Evolutionary conservation across 2,113 vertebrate genomes (phyloP), one percentile per base, ranked within the genome.

Genomic region (Sylvilagus bachmani): DNA sequence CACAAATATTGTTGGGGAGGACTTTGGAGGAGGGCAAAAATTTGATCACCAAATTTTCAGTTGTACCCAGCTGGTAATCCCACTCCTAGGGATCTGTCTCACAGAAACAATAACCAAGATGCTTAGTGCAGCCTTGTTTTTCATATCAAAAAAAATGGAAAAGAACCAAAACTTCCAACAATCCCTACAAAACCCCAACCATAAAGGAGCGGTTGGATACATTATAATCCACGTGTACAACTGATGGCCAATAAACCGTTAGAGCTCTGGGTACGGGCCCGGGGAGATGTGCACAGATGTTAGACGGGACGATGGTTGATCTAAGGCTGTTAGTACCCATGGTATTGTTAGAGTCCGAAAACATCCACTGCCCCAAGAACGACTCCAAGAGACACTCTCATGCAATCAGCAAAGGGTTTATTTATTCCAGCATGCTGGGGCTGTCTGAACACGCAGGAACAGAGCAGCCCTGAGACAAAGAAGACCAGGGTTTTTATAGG

Each of bases 231-330:
- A 71, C 74, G 81, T 25, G 51, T 19, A 5, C 22, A 21, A 17
- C 6, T 29, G 29, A 2, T 21, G 24, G 2, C 49, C 3, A 1
- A 64, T 33, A 14, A 2, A 66, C 82, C 25, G 3, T 16, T n/a
- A 22, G 53, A 4, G 8, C 74, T 82, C 74, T 70, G 70, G 3
- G n/a, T 19, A 3, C 61, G 5, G 11, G 49, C 2, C 2, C 0
- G 0, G 67, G 51, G 78, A 44, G 64, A 61, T 6, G 38, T 10
- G 25, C 33, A 17, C 22, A 6, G 7, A 3, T 80, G 33, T 58
- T 73, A 61, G 69, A 36, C 11, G 8, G 21, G n/a, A 53, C 33
- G 29, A 55, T n/a, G 33, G n/a, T 12, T 27, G 53, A 88, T n/a
- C 7, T 24, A 78, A 66, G 82, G 25, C 61, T 25, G 1, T 19